These are phyloP conservation scores for Euura saliciscinereae DNA, from an alignment of 1,140 invertebrate species.

Conservation along the genomic window DNA sequence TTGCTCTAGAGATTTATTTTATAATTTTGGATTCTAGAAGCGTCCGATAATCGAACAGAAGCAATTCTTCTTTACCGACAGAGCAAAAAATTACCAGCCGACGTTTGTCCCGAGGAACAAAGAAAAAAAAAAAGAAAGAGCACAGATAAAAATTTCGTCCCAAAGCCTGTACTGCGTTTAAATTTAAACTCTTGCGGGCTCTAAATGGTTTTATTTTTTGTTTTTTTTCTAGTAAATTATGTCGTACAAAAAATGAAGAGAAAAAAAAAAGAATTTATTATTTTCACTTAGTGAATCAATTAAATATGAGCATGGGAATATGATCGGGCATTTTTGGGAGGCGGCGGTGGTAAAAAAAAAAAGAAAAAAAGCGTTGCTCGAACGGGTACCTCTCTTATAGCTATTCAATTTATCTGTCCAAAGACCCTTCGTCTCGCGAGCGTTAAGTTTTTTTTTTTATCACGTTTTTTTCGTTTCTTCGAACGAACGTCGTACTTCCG, in stretches of 20 bases:
- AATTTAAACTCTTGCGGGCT: background rate
- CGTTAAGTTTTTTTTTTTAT: conserved; percentile 17
- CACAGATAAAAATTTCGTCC: background rate
- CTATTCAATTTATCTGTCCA: conserved; percentile 6
- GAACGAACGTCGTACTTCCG: background rate
- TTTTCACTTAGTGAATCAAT: too few species aligned
- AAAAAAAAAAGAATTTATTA: background rate
- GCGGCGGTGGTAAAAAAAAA: too few species aligned
- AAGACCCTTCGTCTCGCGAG: conserved; percentile 1
- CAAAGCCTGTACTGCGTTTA: background rate
- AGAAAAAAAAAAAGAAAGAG: too few species aligned
- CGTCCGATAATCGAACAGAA: background rate
- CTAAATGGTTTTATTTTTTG: background rate
- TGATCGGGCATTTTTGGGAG: too few species aligned
- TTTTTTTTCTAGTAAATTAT: background rate
- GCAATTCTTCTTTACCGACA: background rate
- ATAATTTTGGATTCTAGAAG: too few species aligned
- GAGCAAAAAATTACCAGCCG: background rate
- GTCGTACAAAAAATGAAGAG: background rate
- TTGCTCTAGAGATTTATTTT: background rate
- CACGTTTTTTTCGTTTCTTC: conserved; percentile 18
- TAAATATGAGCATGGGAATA: too few species aligned
- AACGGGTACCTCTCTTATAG: background rate
- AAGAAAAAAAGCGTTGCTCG: background rate
- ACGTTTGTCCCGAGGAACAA: background rate